Evolutionary conservation across 2,888 invertebrate genomes (phyloP).

Genomic region (Hirtodrosophila alboralis): DNA sequence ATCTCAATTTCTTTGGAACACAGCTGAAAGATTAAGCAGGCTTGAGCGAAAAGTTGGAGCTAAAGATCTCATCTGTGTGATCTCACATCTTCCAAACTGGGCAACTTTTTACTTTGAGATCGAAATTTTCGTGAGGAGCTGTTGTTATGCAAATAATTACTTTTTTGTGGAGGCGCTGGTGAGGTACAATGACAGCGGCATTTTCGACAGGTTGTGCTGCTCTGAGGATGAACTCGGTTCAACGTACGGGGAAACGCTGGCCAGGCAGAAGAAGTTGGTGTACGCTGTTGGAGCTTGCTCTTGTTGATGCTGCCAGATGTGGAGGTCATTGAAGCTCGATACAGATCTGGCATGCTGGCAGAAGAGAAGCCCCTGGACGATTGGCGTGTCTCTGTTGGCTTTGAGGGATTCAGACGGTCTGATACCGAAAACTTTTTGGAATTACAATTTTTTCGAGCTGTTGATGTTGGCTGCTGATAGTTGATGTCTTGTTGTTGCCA

Average conservation of each 20-base stretch:
- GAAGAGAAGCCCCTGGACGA: slow-evolving; percentile 18
- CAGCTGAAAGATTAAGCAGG: slow-evolving; percentile 5
- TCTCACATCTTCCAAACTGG: slow-evolving; percentile 19
- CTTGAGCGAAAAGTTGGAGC: background rate
- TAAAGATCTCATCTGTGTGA: slow-evolving; percentile 4
- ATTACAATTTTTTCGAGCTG: background rate
- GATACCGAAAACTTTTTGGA: background rate
- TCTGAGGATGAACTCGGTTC: background rate
- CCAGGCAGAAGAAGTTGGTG: slow-evolving; percentile 7
- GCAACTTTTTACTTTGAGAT: slow-evolving; percentile 1
- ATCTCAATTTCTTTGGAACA: slow-evolving; percentile 3
- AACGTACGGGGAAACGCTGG: background rate
- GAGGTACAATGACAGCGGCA: slow-evolving; percentile 17
- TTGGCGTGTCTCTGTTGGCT: background rate
- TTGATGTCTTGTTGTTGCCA: slow-evolving; percentile 38
- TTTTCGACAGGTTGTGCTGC: slow-evolving; percentile 8
- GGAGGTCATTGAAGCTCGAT: slow-evolving; percentile 1
- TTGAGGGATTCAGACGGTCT: background rate
- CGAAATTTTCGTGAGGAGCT: slow-evolving; percentile 12
- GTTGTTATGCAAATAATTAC: background rate
- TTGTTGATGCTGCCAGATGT: background rate
- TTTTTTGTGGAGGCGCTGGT: background rate
- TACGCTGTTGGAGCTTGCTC: background rate
- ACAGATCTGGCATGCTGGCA: slow-evolving; percentile 50
- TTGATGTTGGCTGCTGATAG: background rate